These are phyloP conservation scores for Nomada lathburiana DNA, from an alignment of 2,888 invertebrate species.

Conservation along the genomic window DNA sequence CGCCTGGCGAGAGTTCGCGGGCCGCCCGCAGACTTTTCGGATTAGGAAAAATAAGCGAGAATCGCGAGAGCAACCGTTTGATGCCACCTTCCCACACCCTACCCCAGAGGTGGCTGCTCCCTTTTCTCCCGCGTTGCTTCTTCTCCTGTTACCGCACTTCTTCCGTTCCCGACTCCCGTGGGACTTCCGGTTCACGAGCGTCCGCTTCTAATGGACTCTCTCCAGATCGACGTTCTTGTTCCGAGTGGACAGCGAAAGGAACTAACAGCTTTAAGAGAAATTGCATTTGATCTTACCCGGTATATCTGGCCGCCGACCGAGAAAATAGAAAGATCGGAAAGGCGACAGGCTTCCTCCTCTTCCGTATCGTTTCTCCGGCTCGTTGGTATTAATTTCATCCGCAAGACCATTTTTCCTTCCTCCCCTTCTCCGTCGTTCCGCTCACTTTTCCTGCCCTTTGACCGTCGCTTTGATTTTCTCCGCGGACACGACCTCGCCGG, in stretches of 20 bases:
- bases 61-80: conserved; percentile 19
- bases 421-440: neutral
- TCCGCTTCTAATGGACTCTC: conserved; percentile 75
- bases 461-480: conserved; percentile 44
- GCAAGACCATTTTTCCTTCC: neutral
- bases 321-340: conserved; percentile 51
- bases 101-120: conserved; percentile 10
- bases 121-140: conserved; percentile 46
- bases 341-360: neutral
- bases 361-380: conserved; percentile 19
- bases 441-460: conserved; percentile 3
- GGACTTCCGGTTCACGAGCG: conserved; percentile 75
- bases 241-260: conserved; percentile 67
- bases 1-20: neutral
- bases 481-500: conserved; percentile 11
- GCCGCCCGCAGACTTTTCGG: neutral
- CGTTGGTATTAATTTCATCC: conserved; percentile 63
- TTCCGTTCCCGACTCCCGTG: conserved; percentile 69
- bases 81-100: neutral
- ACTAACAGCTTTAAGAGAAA: conserved; percentile 77
- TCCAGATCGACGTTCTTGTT: conserved; percentile 68
- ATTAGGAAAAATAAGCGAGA: neutral
- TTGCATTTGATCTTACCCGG: conserved; percentile 74
- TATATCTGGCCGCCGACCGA: conserved; percentile 37
- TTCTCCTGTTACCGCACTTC: conserved; percentile 48